Evolutionary conservation across 2,797 vertebrate species (phyloP).

Genomic region (Hydrophis major): DNA sequence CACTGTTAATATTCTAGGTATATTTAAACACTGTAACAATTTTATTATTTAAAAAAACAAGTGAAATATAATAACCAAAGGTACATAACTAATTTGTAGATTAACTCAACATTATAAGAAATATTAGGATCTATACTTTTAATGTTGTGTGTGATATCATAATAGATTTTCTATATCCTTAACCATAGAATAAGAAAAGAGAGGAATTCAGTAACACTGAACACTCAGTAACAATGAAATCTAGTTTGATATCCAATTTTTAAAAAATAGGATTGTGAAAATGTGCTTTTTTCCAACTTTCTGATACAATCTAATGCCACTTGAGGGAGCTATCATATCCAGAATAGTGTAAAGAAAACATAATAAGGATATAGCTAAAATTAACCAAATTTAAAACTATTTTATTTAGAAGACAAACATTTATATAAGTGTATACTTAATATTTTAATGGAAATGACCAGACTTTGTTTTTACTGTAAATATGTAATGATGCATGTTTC

Average conservation of each 20-base stretch:
- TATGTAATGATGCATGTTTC: background rate
- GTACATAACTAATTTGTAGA: background rate
- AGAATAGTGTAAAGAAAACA: slow-evolving; percentile 28
- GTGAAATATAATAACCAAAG: background rate
- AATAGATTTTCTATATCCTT: background rate
- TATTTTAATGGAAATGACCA: background rate
- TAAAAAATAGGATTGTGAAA: background rate
- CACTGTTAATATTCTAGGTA: background rate
- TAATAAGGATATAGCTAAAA: background rate
- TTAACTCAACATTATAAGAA: background rate
- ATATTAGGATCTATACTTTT: background rate
- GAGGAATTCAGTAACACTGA: background rate
- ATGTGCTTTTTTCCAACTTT: background rate
- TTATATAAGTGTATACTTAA: background rate
- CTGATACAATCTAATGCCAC: slow-evolving; percentile 19
- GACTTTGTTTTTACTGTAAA: background rate
- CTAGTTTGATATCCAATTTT: background rate
- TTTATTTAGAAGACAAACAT: background rate
- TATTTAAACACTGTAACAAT: background rate
- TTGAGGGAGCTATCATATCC: slow-evolving; percentile 60
- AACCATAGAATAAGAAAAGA: background rate
- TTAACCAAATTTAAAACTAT: background rate
- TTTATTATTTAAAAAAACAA: background rate
- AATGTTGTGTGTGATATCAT: background rate
- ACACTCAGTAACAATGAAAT: background rate